Evolutionary conservation across 2,888 invertebrate species (phyloP).

Genomic region (Craniophora ligustri): DNA sequence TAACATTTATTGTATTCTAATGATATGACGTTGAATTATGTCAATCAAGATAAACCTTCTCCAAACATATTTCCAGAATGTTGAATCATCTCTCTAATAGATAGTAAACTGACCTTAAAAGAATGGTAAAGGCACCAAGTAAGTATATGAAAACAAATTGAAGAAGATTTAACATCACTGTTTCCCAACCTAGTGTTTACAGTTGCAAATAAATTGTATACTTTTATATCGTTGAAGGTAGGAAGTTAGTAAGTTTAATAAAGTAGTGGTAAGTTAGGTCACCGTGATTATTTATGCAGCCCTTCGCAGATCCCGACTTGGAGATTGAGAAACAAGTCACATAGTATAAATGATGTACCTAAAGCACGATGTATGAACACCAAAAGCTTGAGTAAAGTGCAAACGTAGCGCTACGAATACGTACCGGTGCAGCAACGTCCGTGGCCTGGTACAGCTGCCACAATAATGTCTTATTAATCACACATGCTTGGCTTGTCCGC

Average conservation of each 20-base stretch:
- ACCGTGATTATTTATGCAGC: neutral
- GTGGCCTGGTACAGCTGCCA: slow-evolving; percentile 88
- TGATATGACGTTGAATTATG: slow-evolving; percentile 28
- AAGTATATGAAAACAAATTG: slow-evolving; percentile 13
- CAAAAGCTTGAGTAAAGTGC: slow-evolving; percentile 61
- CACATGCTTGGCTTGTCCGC: slow-evolving; percentile 63
- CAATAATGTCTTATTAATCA: slow-evolving; percentile 84
- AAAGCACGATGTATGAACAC: slow-evolving; percentile 55
- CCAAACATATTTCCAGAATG: slow-evolving; percentile 10
- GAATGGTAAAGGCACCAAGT: neutral
- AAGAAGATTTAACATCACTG: slow-evolving; percentile 39
- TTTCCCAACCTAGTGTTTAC: slow-evolving; percentile 28
- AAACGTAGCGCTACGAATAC: slow-evolving; percentile 65
- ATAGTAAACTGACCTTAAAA: neutral
- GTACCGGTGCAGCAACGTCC: slow-evolving; percentile 84
- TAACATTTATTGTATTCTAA: slow-evolving; percentile 30
- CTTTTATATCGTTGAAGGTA: neutral
- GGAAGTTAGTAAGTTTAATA: neutral
- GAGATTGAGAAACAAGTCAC: slow-evolving; percentile 28
- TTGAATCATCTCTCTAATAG: neutral
- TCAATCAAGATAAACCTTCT: slow-evolving; percentile 28
- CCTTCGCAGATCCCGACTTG: neutral
- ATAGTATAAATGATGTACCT: slow-evolving; percentile 23
- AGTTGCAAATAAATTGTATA: neutral
- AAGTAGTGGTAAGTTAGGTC: neutral